These are phyloP conservation scores for Volucella bombylans DNA, from an alignment of 2,888 invertebrate species.

Conservation along the genomic window DNA sequence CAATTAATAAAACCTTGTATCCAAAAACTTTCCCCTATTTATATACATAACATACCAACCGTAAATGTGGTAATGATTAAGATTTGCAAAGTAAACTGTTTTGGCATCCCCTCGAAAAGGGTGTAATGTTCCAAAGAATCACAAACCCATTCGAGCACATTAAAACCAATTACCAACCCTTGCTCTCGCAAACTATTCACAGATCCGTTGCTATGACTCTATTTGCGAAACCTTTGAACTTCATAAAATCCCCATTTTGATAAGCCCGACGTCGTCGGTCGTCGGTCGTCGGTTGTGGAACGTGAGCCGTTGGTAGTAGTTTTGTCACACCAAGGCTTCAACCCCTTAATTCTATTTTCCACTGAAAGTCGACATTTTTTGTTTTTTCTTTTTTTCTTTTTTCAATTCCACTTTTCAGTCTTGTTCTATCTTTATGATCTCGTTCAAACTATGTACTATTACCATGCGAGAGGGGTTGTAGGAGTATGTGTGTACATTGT, in stretches of 20 bases:
- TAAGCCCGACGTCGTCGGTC: constrained; percentile 31
- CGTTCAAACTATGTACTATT: constrained; percentile 53
- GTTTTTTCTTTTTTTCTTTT: constrained; percentile 9
- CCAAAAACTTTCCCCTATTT: constrained; percentile 6
- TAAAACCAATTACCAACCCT: constrained; percentile 58
- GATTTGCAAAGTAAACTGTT: constrained; percentile 40
- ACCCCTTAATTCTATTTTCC: constrained; percentile 38
- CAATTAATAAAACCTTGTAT: constrained; percentile 15
- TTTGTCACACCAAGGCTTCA: constrained; percentile 18
- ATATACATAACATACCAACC: background rate
- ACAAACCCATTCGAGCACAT: constrained; percentile 50
- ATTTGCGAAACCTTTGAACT: constrained; percentile 56
- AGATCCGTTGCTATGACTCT: constrained; percentile 18
- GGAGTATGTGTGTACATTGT: constrained; percentile 24
- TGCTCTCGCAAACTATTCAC: constrained; percentile 4
- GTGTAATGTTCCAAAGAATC: constrained; percentile 21
- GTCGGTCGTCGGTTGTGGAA: background rate
- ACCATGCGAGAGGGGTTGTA: constrained; percentile 22
- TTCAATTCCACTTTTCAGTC: constrained; percentile 34
- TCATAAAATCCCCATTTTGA: constrained; percentile 62
- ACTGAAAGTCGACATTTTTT: background rate
- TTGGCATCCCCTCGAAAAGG: background rate
- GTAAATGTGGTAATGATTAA: constrained; percentile 28
- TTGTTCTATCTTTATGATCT: constrained; percentile 53
- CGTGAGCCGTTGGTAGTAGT: background rate